Evolutionary conservation across 2,113 vertebrate genomes (phyloP).

Genomic region (Trichechus manatus): DNA sequence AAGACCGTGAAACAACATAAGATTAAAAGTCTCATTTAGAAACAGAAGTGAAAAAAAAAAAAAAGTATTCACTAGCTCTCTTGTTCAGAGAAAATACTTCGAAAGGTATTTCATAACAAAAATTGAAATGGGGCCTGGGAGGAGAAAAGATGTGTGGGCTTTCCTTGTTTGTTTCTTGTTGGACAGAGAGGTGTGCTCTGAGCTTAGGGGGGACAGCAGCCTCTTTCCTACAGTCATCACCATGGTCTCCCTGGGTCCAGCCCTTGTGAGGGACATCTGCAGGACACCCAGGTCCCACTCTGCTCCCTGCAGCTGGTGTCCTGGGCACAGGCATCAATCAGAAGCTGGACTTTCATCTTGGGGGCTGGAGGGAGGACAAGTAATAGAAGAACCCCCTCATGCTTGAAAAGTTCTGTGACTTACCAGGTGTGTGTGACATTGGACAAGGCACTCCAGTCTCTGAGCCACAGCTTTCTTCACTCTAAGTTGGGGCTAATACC

Average conservation of each 20-base stretch:
- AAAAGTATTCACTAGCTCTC: background rate
- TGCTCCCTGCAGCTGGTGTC: background rate
- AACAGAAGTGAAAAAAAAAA: background rate
- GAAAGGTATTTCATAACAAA: conserved; percentile 1
- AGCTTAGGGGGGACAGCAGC: background rate
- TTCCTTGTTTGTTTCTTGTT: background rate
- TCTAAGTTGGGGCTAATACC: background rate
- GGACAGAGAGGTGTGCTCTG: background rate
- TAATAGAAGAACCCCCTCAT: background rate
- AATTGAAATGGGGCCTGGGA: background rate
- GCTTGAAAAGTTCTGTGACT: background rate
- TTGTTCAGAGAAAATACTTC: conserved; percentile 26
- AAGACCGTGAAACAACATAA: conserved; percentile 51
- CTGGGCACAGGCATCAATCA: background rate
- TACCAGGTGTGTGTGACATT: background rate
- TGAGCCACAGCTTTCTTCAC: background rate
- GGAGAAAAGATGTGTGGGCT: background rate
- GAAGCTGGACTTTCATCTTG: background rate
- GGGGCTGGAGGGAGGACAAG: background rate
- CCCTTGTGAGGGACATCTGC: background rate
- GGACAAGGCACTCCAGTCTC: background rate
- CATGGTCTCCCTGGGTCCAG: background rate
- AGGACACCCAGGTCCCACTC: background rate
- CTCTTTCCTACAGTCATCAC: rapidly evolving
- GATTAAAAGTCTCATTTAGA: conserved; percentile 62